phyloP scores from a whole-genome alignment of 1,140 invertebrate genomes.

The Caligus rogercresseyi region DNA sequence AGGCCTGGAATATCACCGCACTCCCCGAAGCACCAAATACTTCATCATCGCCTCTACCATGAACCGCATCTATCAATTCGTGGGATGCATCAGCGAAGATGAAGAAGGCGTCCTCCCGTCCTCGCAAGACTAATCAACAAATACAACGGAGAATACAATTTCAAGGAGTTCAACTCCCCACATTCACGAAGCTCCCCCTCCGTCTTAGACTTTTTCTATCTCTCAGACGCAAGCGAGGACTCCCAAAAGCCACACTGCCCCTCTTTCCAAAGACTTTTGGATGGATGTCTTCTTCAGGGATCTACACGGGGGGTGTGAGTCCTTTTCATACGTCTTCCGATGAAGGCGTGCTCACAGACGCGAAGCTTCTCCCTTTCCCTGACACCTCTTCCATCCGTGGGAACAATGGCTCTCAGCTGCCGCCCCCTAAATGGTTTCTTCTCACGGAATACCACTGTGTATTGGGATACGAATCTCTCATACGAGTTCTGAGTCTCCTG shows the following conservation, averaged over 20 bases:
- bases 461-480: conserved; percentile 57
- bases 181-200: conserved; percentile 44
- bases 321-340: conserved; percentile 19
- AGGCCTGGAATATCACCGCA: conserved; percentile 59
- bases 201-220: conserved; percentile 56
- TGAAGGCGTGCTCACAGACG: conserved; percentile 25
- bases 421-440: conserved; percentile 37
- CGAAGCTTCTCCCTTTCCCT: conserved; percentile 25
- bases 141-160: background rate
- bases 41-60: conserved; percentile 59
- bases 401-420: conserved; percentile 23
- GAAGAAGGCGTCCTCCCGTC: background rate
- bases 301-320: conserved; percentile 44
- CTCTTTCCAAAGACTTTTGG: conserved; percentile 51
- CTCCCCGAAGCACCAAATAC: conserved; percentile 41
- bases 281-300: conserved; percentile 61
- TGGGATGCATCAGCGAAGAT: conserved; percentile 44
- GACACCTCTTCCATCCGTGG: conserved; percentile 26
- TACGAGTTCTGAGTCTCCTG: conserved; percentile 64
- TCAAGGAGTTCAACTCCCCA: conserved; percentile 19
- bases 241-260: background rate
- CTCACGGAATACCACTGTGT: conserved; percentile 78
- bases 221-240: conserved; percentile 28
- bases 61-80: conserved; percentile 64
- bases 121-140: background rate